These are phyloP conservation scores for Pempheris klunzingeri DNA, from an alignment of 2,797 vertebrate species.

Conservation along the genomic window DNA sequence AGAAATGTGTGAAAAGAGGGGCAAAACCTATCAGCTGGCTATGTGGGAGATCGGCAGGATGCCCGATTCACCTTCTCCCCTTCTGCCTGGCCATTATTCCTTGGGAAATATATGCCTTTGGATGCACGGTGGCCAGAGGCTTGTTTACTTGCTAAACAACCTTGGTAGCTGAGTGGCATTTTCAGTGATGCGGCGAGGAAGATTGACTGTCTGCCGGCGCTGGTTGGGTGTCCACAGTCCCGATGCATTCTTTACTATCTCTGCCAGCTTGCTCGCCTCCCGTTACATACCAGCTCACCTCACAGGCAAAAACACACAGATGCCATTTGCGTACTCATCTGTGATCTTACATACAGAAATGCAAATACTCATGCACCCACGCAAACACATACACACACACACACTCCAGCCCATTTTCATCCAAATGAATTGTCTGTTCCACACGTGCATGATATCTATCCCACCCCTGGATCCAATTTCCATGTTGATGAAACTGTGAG, in stretches of 20 bases:
- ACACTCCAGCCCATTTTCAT: slow-evolving; percentile 61
- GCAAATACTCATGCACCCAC: slow-evolving; percentile 50
- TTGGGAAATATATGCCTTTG: slow-evolving; percentile 72
- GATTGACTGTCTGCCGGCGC: slow-evolving; percentile 75
- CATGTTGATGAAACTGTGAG: slow-evolving; percentile 79
- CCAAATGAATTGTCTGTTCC: slow-evolving; percentile 73
- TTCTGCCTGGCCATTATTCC: slow-evolving; percentile 70
- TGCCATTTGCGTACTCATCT: slow-evolving; percentile 71
- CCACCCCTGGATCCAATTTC: slow-evolving; percentile 75
- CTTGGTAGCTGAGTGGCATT: slow-evolving; percentile 73
- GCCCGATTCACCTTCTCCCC: slow-evolving; percentile 70
- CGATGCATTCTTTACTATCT: slow-evolving; percentile 69
- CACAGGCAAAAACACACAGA: slow-evolving; percentile 58
- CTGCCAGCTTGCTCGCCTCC: slow-evolving; percentile 65
- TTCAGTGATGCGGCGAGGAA: slow-evolving; percentile 72
- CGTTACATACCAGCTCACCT: slow-evolving; percentile 67
- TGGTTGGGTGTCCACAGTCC: slow-evolving; percentile 67
- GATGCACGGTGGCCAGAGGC: slow-evolving; percentile 70
- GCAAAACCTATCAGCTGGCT: slow-evolving; percentile 66
- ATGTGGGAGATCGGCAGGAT: slow-evolving; percentile 61
- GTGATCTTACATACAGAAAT: slow-evolving; percentile 65
- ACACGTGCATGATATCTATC: slow-evolving; percentile 64
- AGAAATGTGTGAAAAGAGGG: slow-evolving; percentile 48
- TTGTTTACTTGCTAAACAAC: slow-evolving; percentile 84
- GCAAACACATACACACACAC: slow-evolving; percentile 31